Evolutionary conservation across 1,140 invertebrate species (phyloP).

Genomic region (Calliphora vicina): DNA sequence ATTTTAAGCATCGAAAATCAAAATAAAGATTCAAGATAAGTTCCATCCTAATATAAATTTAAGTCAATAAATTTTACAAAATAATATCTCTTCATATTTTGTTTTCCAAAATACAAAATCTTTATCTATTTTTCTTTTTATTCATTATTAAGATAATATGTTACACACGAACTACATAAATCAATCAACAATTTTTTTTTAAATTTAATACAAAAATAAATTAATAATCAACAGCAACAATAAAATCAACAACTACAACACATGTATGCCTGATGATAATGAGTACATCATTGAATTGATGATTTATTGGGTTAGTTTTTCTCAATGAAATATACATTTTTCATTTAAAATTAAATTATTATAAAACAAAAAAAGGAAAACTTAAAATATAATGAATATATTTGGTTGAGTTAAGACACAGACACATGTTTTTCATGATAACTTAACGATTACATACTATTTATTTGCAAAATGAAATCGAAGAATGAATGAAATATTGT

Average conservation of each 20-base stretch:
- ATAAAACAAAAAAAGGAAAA: background rate
- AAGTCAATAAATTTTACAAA: no score
- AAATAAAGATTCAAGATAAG: no score
- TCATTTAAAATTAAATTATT: background rate
- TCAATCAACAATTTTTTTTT: background rate
- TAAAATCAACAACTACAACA: background rate
- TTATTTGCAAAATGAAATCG: background rate
- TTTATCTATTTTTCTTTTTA: background rate
- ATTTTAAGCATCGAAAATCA: no score
- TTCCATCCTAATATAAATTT: no score
- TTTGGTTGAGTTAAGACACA: background rate
- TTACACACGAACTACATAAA: background rate
- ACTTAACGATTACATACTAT: no score
- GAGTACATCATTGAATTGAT: background rate
- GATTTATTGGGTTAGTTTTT: background rate
- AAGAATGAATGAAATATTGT: background rate
- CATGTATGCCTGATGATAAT: background rate
- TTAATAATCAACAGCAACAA: background rate
- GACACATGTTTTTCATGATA: background rate
- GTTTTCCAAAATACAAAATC: background rate
- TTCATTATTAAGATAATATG: background rate
- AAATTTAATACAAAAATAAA: background rate
- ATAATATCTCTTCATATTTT: no score
- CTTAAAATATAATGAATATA: background rate
- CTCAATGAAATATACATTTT: background rate